Evolutionary conservation across 1,140 invertebrate genomes (phyloP), one percentile per base, ranked within the genome.

Genomic region (Bombus cullumanus): DNA sequence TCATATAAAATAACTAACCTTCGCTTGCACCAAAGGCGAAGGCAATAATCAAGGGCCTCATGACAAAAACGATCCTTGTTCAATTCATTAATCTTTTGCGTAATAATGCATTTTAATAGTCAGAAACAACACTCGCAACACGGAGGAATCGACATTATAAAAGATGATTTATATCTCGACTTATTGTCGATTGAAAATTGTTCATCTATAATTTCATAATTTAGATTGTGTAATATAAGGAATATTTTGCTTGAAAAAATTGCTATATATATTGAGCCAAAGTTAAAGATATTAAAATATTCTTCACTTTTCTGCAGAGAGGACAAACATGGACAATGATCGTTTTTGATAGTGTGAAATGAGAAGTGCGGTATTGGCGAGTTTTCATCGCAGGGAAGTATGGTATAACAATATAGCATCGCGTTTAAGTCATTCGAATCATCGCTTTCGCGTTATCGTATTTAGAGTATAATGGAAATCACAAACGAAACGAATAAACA

Each of bases 1-100:
- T 43, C 47, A n/a, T 78, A 79, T 2, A 84, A 64, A 75, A 82
- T 82, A 82, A 82, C 15, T 39, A 73, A 69, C 41, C 34, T 43
- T 39, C n/a, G 37, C 25, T 73, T 22, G 41, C n/a, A 47, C 39
- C n/a, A 13, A 41, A n/a, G 39, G 41, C 39, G 66, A 34, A 41
- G 39, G 59, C 1, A 12, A 62, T n/a, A n/a, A 53, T 53, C 18
- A 18, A 62, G 59, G 28, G 59, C 25, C 28, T 62, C 28, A 3
- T n/a, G 28, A 62, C 28, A 62, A n/a, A 62, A 62, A 62, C 59
- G 28, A 62, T 62, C 28, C 59, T 62, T 62, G 59, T n/a, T n/a
- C 57, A 10, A 25, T 59, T 53, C 22, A 22, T 22, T 18, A 22
- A 53, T 22, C 18, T 53, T 53, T 53, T 22, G 47, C 47, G 22